Conservation (phyloP, 2,113 vertebrate species). For the Etheostoma cragini region DNA sequence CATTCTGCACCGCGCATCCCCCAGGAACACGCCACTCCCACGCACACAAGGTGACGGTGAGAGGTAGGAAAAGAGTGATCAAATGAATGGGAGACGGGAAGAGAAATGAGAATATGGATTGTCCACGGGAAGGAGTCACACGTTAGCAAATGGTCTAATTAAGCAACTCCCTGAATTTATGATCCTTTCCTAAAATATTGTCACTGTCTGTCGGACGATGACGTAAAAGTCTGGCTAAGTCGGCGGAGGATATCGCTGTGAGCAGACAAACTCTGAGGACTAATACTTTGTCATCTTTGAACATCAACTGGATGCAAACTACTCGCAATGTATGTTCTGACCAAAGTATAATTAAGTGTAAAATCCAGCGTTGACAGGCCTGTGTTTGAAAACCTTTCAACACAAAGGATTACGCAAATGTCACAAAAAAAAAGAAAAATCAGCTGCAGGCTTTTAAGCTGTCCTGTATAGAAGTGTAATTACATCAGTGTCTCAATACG, state of each 20-base stretch:
- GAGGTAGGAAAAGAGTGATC: background rate
- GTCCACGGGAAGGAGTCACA: conserved; percentile 12
- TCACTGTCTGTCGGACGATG: background rate
- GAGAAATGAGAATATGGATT: conserved; percentile 2
- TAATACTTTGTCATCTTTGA: background rate
- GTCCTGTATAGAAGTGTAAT: conserved; percentile 63
- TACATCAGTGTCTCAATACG: conserved; percentile 55
- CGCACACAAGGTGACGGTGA: conserved; percentile 55
- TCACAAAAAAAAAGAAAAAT: background rate
- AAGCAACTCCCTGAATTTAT: conserved; percentile 34
- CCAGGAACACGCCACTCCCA: conserved; percentile 9
- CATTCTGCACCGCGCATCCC: conserved; percentile 41
- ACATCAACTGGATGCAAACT: background rate
- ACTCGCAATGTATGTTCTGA: background rate
- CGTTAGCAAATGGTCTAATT: conserved; percentile 34
- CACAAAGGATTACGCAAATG: conserved; percentile 34
- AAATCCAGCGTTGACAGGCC: conserved; percentile 42
- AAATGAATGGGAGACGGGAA: conserved; percentile 3
- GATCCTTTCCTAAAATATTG: conserved; percentile 17
- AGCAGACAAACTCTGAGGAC: conserved; percentile 8
- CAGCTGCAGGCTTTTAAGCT: conserved; percentile 9
- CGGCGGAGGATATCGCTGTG: background rate
- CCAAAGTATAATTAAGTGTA: conserved; percentile 33
- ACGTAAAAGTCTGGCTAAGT: background rate
- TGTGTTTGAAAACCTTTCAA: conserved; percentile 57